These are phyloP conservation scores for Molossus molossus DNA, from an alignment of 2,797 vertebrate species.

Conservation along the genomic window DNA sequence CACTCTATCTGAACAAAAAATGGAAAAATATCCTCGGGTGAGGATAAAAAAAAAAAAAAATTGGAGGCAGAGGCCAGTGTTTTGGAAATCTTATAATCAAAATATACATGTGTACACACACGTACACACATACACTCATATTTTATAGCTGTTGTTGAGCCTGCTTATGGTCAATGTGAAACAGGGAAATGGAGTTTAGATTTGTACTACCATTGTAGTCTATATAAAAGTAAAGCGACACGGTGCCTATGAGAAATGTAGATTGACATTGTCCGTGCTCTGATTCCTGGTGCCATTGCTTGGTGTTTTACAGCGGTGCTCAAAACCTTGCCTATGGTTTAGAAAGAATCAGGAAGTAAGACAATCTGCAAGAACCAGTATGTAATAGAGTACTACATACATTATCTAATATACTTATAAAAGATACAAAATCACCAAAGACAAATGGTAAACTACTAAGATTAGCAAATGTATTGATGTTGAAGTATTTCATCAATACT, in stretches of 20 bases:
- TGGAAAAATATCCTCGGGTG: no score
- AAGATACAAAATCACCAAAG: background rate
- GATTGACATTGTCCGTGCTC: background rate
- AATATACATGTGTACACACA: background rate
- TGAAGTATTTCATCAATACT: background rate
- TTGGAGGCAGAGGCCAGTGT: background rate
- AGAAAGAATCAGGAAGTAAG: background rate
- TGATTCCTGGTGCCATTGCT: background rate
- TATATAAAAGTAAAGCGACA: background rate
- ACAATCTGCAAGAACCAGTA: background rate
- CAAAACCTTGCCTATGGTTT: background rate
- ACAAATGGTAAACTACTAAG: background rate
- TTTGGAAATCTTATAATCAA: conserved; percentile 44
- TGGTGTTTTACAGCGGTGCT: background rate
- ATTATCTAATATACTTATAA: background rate
- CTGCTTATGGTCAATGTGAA: background rate
- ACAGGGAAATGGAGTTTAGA: background rate
- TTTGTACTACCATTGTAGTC: background rate
- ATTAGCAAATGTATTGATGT: background rate
- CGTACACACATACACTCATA: no score
- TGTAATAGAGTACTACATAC: no score
- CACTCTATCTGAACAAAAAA: no score
- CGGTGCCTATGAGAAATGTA: background rate
- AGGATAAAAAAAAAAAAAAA: background rate
- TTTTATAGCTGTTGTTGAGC: background rate